Evolutionary conservation across 1,140 invertebrate species (phyloP).

Genomic region (Andricus grossulariae): DNA sequence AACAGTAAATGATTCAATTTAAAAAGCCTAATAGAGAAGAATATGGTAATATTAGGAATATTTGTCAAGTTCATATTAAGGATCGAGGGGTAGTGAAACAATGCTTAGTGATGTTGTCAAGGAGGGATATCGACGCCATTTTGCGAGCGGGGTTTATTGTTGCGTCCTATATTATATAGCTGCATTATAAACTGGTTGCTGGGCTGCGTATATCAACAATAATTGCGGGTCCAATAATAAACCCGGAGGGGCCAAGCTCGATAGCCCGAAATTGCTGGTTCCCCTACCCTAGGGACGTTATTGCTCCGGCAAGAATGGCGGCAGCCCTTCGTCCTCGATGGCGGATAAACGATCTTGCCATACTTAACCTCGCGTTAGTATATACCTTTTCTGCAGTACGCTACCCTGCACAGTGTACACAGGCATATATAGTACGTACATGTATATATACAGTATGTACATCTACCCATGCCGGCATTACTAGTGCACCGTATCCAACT

Average conservation of each 20-base stretch:
- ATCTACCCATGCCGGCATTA: too few species aligned
- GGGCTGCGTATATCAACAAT: constrained; percentile 74
- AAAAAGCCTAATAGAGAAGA: too few species aligned
- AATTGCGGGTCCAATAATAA: constrained; percentile 76
- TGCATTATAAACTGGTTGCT: constrained; percentile 55
- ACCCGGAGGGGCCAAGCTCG: constrained; percentile 69
- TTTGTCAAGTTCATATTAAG: too few species aligned
- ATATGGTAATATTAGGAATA: too few species aligned
- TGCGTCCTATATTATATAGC: constrained; percentile 50
- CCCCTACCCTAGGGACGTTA: constrained; percentile 50
- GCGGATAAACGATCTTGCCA: constrained; percentile 72
- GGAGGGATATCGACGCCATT: constrained; percentile 46
- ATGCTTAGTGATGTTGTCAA: constrained; percentile 30
- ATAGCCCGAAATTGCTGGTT: constrained; percentile 69
- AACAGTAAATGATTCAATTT: too few species aligned
- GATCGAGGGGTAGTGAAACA: too few species aligned
- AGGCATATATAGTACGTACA: not conserved
- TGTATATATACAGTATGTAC: not conserved
- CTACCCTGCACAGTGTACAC: not conserved
- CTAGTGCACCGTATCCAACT: not conserved
- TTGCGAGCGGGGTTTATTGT: constrained; percentile 54
- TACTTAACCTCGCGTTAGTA: constrained; percentile 61
- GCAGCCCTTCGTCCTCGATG: constrained; percentile 70
- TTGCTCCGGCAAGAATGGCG: constrained; percentile 65
- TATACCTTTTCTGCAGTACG: constrained; percentile 35